Evolutionary conservation across 2,888 invertebrate species (phyloP).

Genomic region (Julus scandinavius): DNA sequence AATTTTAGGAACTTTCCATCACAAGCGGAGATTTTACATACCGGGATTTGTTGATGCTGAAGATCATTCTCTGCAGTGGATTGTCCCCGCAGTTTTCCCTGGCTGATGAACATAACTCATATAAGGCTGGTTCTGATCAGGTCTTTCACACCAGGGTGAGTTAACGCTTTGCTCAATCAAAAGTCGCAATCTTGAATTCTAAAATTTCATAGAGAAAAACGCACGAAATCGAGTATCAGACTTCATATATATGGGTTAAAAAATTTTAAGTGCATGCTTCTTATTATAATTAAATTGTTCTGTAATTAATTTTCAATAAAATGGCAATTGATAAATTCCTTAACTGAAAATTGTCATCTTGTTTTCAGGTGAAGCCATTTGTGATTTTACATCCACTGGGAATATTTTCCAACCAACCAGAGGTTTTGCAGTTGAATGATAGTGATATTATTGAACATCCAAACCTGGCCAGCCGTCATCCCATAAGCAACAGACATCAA

Average conservation of each 20-base stretch:
- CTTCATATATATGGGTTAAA: no score
- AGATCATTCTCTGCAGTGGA: constrained; percentile 88
- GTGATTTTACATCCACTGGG: constrained; percentile 91
- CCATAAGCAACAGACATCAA: constrained; percentile 85
- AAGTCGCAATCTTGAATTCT: no score
- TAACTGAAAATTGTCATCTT: no score
- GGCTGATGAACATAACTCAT: constrained; percentile 93
- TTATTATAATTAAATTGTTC: no score
- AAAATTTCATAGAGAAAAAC: no score
- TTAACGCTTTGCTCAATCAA: no score
- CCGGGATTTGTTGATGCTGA: constrained; percentile 77
- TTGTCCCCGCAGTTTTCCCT: constrained; percentile 95
- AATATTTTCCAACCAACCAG: constrained; percentile 84
- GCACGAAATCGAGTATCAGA: no score
- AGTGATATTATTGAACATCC: constrained; percentile 77
- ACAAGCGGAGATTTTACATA: constrained; percentile 75
- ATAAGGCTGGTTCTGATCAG: constrained; percentile 74
- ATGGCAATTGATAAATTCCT: no score
- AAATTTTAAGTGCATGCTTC: no score
- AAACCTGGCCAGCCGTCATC: constrained; percentile 71
- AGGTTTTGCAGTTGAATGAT: constrained; percentile 80
- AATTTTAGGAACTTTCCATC: constrained; percentile 69
- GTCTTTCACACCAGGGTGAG: constrained; percentile 65
- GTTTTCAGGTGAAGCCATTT: constrained; percentile 82
- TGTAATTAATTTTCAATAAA: no score